These are phyloP conservation scores for Eulimnadia texana DNA, from an alignment of 1,140 invertebrate genomes.

Conservation along the genomic window DNA sequence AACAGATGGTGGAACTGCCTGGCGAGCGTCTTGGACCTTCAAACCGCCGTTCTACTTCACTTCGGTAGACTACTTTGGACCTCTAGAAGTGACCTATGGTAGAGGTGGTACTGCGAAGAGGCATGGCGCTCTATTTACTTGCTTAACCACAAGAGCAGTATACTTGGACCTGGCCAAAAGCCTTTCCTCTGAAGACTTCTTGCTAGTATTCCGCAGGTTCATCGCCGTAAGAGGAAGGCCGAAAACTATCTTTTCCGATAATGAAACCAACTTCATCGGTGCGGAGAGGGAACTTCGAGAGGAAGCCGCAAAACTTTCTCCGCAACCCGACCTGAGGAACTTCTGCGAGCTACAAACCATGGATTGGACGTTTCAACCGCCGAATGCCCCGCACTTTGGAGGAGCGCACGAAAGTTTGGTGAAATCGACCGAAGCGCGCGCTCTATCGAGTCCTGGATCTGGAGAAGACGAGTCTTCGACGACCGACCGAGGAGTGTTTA, in stretches of 20 bases:
- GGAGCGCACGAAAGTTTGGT: background rate
- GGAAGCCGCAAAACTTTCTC: background rate
- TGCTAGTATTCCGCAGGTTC: background rate
- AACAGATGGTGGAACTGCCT: background rate
- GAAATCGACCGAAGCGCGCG: background rate
- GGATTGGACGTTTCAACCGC: background rate
- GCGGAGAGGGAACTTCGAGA: background rate
- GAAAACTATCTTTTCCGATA: background rate
- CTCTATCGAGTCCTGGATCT: constrained; percentile 19
- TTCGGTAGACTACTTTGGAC: background rate
- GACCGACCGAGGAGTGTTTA: constrained; percentile 1
- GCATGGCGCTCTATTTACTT: background rate
- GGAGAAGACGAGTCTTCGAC: no score
- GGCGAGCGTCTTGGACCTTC: background rate
- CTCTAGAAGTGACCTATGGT: background rate
- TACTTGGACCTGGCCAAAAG: constrained; percentile 17
- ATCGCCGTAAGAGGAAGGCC: background rate
- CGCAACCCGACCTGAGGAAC: background rate
- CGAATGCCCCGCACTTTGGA: no score
- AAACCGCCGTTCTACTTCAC: background rate
- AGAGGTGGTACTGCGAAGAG: background rate
- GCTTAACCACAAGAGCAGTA: constrained; percentile 16
- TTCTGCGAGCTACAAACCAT: background rate
- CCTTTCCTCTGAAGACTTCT: constrained; percentile 2
- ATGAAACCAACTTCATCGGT: constrained; percentile 6